A percentile compares a stretch with the other conserved stretches of the same genome.
Conservation (phyloP, 2,797 vertebrate genomes). For the Tamandua tetradactyla region DNA sequence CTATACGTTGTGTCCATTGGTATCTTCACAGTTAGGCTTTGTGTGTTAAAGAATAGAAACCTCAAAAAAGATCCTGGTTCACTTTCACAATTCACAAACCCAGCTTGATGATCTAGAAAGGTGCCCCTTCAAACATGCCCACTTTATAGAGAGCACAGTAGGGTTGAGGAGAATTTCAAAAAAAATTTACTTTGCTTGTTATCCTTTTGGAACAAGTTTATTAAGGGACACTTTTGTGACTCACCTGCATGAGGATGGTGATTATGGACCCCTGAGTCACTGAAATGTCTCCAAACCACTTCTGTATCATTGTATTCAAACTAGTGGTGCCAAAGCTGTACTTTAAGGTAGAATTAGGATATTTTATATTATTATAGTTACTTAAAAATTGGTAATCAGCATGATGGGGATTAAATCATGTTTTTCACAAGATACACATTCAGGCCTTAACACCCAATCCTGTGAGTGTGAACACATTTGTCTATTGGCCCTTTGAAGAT, state of each 20-base stretch:
- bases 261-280: background rate
- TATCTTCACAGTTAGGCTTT: background rate
- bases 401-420: no score
- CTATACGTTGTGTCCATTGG: background rate
- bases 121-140: background rate
- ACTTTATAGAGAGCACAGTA: background rate
- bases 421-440: no score
- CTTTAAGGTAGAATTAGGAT: constrained; percentile 4
- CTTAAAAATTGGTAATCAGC: constrained; percentile 4
- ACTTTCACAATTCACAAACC: constrained; percentile 2
- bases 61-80: background rate
- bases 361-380: background rate
- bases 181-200: background rate
- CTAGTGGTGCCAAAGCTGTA: background rate
- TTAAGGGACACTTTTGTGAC: background rate
- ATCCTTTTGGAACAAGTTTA: constrained; percentile 13
- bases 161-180: background rate
- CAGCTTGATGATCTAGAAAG: background rate
- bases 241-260: background rate
- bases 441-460: no score
- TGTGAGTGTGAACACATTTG: no score
- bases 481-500: no score
- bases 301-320: background rate
- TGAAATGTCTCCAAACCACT: background rate
- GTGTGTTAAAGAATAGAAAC: background rate